Percentiles rank a stretch among this genome's conserved stretches.
Evolutionary conservation across 2,797 vertebrate genomes (phyloP).

Genomic region (Sebastes hopkinsi): DNA sequence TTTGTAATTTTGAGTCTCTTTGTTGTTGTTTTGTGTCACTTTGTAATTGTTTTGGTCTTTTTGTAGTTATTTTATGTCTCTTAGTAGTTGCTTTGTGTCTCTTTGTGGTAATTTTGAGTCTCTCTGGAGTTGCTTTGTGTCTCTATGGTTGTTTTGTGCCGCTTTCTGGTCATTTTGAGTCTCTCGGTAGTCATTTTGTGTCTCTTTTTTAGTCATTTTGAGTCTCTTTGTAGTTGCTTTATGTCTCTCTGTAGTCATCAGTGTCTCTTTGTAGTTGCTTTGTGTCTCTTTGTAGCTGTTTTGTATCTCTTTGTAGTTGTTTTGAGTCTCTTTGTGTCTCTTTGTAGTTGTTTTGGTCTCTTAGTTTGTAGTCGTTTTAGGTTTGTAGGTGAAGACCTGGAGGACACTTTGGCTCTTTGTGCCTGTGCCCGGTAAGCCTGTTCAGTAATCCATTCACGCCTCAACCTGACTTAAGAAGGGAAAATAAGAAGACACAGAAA

Average conservation of each 20-base stretch:
- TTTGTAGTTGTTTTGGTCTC: not conserved
- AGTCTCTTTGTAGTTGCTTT: not conserved
- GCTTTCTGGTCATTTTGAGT: not conserved
- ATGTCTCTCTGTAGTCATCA: not conserved
- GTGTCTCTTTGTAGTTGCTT: too few relatives aligned
- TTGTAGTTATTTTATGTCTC: not conserved
- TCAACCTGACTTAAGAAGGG: not conserved
- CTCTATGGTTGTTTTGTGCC: not conserved
- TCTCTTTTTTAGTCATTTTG: not conserved
- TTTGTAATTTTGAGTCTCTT: too few relatives aligned
- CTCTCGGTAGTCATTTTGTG: not conserved
- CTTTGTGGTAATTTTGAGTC: not conserved
- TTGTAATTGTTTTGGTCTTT: too few relatives aligned
- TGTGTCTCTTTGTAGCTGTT: not conserved
- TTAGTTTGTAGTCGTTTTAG: not conserved
- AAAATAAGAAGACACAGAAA: not conserved
- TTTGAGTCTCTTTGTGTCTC: not conserved
- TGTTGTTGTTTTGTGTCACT: too few relatives aligned
- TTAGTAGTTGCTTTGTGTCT: not conserved
- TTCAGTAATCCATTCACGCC: not conserved
- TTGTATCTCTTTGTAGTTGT: not conserved
- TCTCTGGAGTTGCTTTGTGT: not conserved
- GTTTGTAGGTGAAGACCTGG: not conserved
- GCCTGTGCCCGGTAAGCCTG: not conserved
- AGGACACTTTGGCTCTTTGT: not conserved